phyloP scores from a whole-genome alignment of 1,140 invertebrate species.

The Drosophila sproati region DNA sequence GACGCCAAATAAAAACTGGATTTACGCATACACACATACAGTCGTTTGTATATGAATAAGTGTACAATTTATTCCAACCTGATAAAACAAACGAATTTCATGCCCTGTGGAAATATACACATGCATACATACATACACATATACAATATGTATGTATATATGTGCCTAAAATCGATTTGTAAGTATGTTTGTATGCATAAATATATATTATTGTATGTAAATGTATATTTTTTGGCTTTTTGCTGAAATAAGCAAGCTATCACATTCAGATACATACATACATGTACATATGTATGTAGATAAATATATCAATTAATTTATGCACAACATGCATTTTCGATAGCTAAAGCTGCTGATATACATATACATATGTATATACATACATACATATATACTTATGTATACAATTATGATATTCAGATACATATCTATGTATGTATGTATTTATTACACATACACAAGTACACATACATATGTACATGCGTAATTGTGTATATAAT shows the following conservation, averaged over 20 bases:
- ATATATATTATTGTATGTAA: conserved; percentile 17
- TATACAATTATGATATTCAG: conserved; percentile 6
- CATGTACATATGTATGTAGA: conserved; percentile 1
- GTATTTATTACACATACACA: background rate
- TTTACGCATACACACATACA: conserved; percentile 25
- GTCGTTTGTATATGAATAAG: background rate
- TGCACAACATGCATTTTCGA: conserved; percentile 21
- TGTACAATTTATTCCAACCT: conserved; percentile 25
- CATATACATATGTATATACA: conserved; percentile 2
- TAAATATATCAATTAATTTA: background rate
- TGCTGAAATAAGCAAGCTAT: background rate
- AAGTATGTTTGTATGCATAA: background rate
- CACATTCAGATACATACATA: background rate
- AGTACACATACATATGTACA: background rate
- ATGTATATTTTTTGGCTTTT: background rate
- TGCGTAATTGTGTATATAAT: background rate
- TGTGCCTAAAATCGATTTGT: background rate
- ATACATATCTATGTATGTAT: background rate
- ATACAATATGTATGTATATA: background rate
- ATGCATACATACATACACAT: background rate
- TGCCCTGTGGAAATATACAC: conserved; percentile 19
- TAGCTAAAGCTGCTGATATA: conserved; percentile 1
- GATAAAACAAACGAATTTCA: conserved; percentile 23
- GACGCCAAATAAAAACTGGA: conserved; percentile 47
- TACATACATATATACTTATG: conserved; percentile 1